phyloP scores from a whole-genome alignment of 2,113 vertebrate species.

The Pyxicephalus adspersus region DNA sequence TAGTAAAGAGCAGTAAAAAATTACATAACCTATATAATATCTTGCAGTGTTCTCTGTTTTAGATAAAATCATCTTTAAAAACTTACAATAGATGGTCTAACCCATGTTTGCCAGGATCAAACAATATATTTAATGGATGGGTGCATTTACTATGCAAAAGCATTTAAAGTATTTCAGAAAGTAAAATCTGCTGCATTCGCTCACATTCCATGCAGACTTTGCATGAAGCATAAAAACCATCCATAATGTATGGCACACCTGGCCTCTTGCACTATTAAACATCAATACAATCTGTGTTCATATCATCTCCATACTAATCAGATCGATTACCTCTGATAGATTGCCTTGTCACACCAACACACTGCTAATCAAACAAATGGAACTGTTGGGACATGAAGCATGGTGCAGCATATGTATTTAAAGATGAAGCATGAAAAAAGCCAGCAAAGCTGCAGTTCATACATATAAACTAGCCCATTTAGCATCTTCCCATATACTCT shows the following conservation, averaged over 20 bases:
- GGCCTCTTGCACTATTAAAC: constrained; percentile 68
- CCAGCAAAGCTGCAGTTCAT: too few species aligned
- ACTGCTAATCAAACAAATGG: constrained; percentile 79
- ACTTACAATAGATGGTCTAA: background rate
- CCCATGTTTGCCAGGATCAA: background rate
- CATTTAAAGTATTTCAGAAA: constrained; percentile 66
- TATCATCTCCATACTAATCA: constrained; percentile 84
- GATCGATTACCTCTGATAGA: constrained; percentile 80
- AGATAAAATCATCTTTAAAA: background rate
- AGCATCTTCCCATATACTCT: too few species aligned
- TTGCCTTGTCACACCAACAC: constrained; percentile 70
- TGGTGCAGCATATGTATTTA: constrained; percentile 33
- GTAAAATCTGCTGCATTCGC: constrained; percentile 66
- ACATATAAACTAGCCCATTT: too few species aligned
- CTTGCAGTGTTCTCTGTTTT: background rate
- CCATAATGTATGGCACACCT: constrained; percentile 69
- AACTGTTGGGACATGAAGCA: constrained; percentile 60
- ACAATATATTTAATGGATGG: constrained; percentile 35
- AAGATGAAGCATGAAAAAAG: too few species aligned
- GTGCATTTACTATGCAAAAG: constrained; percentile 58
- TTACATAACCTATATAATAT: background rate
- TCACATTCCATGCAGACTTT: constrained; percentile 65
- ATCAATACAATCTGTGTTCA: constrained; percentile 77
- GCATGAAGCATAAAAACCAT: constrained; percentile 64
- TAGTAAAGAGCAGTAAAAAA: too few species aligned